A percentile compares a stretch with the other conserved stretches of the same genome.
Evolutionary conservation across 2,797 vertebrate species (phyloP).

Genomic region (Pantherophis alleghaniensis): DNA sequence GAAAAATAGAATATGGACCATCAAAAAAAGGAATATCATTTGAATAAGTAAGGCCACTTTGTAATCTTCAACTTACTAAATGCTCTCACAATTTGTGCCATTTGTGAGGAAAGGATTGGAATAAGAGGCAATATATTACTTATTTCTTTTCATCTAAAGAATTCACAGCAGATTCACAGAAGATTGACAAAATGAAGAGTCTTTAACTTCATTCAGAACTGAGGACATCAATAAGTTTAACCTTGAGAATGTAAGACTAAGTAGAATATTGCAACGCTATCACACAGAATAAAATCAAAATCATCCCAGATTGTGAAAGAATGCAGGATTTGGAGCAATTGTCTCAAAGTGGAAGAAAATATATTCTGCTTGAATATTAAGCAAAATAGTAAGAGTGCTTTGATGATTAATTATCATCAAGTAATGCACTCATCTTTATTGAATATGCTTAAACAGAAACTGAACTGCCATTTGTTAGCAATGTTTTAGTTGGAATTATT

Average conservation of each 20-base stretch:
- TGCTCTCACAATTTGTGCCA: not conserved
- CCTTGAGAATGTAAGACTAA: not conserved
- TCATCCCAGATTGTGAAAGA: not conserved
- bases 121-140: not conserved
- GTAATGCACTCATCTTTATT: not conserved
- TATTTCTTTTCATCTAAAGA: not conserved
- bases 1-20: not conserved
- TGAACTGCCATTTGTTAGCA: not conserved
- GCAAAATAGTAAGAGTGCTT: not conserved
- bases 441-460: not conserved
- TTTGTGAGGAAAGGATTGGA: not conserved
- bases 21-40: not conserved
- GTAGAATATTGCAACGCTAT: not conserved
- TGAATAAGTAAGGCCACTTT: not conserved
- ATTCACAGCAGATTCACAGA: not conserved
- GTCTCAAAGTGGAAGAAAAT: not conserved
- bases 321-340: not conserved
- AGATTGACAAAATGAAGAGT: not conserved
- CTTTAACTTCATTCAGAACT: not conserved
- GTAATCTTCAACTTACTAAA: not conserved
- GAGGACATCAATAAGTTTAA: not conserved
- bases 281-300: not conserved
- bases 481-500: not conserved
- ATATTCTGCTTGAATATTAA: not conserved
- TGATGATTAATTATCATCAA: not conserved